Conservation (phyloP, 2,888 invertebrate species). For the Drosophila kanekoi region DNA sequence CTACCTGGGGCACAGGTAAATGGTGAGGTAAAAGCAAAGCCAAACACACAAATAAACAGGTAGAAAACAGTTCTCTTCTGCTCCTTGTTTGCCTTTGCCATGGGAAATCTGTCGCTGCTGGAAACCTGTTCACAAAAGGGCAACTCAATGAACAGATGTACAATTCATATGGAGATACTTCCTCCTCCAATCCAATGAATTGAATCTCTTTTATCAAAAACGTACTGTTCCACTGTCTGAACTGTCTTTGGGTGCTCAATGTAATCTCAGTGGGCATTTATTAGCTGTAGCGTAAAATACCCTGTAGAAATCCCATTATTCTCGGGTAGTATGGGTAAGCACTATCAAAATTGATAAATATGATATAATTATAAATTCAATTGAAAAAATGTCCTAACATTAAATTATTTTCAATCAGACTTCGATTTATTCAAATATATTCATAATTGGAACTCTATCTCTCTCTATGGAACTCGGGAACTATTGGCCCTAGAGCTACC, state of each 20-base stretch:
- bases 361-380: background rate
- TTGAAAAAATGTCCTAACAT: background rate
- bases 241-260: slow-evolving; percentile 44
- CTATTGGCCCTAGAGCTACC: background rate
- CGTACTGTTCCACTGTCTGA: slow-evolving; percentile 8
- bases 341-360: background rate
- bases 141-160: slow-evolving; percentile 65
- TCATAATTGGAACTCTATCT: too few relatives aligned
- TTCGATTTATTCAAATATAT: too few relatives aligned
- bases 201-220: slow-evolving; percentile 69
- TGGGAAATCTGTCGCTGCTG: slow-evolving; percentile 74
- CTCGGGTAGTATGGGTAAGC: background rate
- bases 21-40: slow-evolving; percentile 45
- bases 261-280: slow-evolving; percentile 52
- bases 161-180: slow-evolving; percentile 52
- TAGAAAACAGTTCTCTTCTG: slow-evolving; percentile 39
- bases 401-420: too few relatives aligned
- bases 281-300: slow-evolving; percentile 31
- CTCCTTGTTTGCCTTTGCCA: slow-evolving; percentile 67
- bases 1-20: slow-evolving; percentile 56
- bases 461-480: slow-evolving; percentile 5
- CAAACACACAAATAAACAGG: slow-evolving; percentile 54
- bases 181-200: slow-evolving; percentile 63
- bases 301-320: slow-evolving; percentile 18
- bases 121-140: slow-evolving; percentile 76